Percentiles rank a stretch among this genome's conserved stretches.
Evolutionary conservation across 2,797 vertebrate genomes (phyloP).

Genomic region (Fistularia tabacaria): DNA sequence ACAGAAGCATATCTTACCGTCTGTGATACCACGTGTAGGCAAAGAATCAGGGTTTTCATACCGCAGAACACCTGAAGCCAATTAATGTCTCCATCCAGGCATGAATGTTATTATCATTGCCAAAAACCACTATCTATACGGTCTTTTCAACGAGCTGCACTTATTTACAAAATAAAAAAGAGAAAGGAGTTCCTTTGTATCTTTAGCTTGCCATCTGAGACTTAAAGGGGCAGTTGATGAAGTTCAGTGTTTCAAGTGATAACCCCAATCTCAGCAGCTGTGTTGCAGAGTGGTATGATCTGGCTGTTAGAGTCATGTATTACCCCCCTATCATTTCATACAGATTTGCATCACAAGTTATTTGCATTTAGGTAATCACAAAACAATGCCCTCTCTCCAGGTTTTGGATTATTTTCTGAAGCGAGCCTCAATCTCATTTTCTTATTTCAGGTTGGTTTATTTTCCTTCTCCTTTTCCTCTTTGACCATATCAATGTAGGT

Average conservation of each 20-base stretch:
- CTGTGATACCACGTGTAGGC: too few species aligned
- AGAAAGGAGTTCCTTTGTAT: constrained; percentile 37
- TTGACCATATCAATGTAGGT: too few species aligned
- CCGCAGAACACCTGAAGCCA: constrained; percentile 31
- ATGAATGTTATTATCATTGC: constrained; percentile 42
- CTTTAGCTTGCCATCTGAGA: constrained; percentile 24
- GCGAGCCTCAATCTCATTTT: neutral
- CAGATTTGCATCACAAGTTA: constrained; percentile 3
- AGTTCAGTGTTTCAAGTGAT: constrained; percentile 44
- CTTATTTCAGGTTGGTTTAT: neutral
- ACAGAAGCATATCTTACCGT: too few species aligned
- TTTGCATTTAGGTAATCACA: constrained; percentile 12
- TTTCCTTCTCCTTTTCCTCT: too few species aligned
- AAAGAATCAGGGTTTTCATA: constrained; percentile 22
- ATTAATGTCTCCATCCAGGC: constrained; percentile 43
- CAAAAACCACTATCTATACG: constrained; percentile 19
- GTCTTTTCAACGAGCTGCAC: constrained; percentile 57
- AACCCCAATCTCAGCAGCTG: constrained; percentile 27
- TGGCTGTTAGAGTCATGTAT: constrained; percentile 27
- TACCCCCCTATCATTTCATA: constrained; percentile 11
- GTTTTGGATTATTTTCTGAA: too few species aligned
- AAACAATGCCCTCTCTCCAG: constrained; percentile 12
- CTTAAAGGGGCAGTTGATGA: constrained; percentile 16
- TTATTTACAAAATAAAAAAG: constrained; percentile 58
- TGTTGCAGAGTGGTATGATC: constrained; percentile 31